Conservation (phyloP, 2,113 vertebrate genomes). For the Tyrannus savana region DNA sequence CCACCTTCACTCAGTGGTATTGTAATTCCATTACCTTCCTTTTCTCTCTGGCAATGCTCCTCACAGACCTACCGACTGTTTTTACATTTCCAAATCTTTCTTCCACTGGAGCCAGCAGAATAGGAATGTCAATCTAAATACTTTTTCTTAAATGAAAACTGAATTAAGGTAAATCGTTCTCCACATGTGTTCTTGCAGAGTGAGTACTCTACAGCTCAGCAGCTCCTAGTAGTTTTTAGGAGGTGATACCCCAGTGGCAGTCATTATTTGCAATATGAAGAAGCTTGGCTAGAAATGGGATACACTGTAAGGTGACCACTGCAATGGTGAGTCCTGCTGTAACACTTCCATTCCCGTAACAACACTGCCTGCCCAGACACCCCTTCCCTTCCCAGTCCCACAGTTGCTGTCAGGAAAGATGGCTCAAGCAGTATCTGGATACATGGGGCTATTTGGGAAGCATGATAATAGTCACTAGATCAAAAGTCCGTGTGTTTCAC, state of each 20-base stretch:
- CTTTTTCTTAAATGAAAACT: neutral
- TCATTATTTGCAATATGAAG: neutral
- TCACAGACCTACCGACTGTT: neutral
- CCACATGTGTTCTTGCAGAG: rapidly evolving
- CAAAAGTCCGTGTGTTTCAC: neutral
- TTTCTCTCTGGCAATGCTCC: neutral
- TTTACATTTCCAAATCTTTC: neutral
- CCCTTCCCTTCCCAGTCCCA: rapidly evolving
- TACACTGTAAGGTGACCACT: neutral
- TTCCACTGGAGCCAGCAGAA: neutral
- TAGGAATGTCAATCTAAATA: neutral
- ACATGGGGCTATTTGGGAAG: neutral
- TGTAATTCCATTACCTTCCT: neutral
- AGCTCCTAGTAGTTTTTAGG: neutral
- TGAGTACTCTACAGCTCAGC: neutral
- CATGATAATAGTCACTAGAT: neutral
- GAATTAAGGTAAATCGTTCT: neutral
- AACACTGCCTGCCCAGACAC: neutral
- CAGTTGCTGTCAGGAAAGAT: neutral
- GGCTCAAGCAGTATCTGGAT: rapidly evolving
- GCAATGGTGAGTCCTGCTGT: rapidly evolving
- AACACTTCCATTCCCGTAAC: neutral
- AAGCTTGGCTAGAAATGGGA: neutral
- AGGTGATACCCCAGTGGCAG: neutral
- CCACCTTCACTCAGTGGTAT: neutral